Conservation (phyloP, 2,888 invertebrate species). For the Eupelmus urozonus region DNA sequence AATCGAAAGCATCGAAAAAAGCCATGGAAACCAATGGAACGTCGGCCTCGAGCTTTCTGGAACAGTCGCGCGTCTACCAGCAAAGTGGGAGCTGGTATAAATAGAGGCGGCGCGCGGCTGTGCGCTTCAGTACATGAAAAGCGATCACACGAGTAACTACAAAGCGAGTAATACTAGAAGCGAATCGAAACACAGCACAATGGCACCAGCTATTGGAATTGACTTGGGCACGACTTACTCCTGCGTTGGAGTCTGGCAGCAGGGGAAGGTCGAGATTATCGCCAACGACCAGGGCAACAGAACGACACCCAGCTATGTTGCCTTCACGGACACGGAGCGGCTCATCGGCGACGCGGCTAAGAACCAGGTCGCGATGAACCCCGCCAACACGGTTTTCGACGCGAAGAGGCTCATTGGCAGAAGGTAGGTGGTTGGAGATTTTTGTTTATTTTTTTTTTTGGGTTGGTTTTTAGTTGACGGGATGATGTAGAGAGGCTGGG, state of each 20-base stretch:
- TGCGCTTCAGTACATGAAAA: conserved; percentile 61
- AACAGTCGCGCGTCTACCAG: neutral
- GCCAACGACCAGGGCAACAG: conserved; percentile 84
- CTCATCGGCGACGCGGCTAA: conserved; percentile 86
- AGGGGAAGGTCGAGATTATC: conserved; percentile 91
- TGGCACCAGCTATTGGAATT: conserved; percentile 80
- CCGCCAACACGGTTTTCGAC: conserved; percentile 78
- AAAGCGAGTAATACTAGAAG: conserved; percentile 28
- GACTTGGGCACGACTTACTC: conserved; percentile 81
- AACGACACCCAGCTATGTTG: conserved; percentile 86
- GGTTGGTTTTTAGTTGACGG: too few relatives aligned
- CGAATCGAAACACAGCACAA: conserved; percentile 72
- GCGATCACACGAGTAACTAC: conserved; percentile 28
- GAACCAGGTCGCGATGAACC: conserved; percentile 86
- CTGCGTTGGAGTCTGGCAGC: conserved; percentile 86
- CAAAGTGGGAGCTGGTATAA: conserved; percentile 39
- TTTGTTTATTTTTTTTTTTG: too few relatives aligned
- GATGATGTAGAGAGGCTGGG: too few relatives aligned
- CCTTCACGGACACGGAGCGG: conserved; percentile 84
- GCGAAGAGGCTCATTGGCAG: conserved; percentile 81
- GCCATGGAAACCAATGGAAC: too few relatives aligned
- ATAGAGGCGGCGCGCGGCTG: conserved; percentile 45
- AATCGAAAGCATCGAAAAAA: too few relatives aligned
- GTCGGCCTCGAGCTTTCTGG: too few relatives aligned
- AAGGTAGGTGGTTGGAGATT: conserved; percentile 67